phyloP scores from a whole-genome alignment of 2,797 vertebrate species.

The Centropyge bicolor region DNA sequence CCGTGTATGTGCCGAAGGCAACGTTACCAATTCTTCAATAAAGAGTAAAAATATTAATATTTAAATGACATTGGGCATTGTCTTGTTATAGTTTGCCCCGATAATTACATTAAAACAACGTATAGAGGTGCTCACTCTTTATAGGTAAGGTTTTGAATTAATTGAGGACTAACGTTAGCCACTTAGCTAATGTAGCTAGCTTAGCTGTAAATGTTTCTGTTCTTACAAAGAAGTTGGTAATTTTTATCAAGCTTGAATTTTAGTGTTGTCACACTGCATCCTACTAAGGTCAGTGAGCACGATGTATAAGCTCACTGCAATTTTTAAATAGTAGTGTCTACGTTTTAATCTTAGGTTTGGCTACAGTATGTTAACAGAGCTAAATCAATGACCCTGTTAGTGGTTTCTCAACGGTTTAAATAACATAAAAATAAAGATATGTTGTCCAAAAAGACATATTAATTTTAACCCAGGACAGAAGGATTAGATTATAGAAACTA shows the following conservation, averaged over 20 bases:
- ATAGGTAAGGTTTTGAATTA: neutral
- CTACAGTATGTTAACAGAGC: too few relatives aligned
- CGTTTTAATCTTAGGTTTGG: neutral
- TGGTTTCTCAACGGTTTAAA: neutral
- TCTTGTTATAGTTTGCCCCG: rapidly evolving
- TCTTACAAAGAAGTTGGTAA: neutral
- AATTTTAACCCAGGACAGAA: neutral
- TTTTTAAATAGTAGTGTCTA: rapidly evolving
- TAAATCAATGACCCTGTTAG: neutral
- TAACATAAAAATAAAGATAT: neutral
- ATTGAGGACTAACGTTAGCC: neutral
- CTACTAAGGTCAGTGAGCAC: rapidly evolving
- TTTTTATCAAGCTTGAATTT: rapidly evolving
- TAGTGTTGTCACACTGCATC: rapidly evolving
- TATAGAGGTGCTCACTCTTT: rapidly evolving
- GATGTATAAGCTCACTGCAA: rapidly evolving
- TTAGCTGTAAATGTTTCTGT: neutral
- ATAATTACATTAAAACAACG: neutral
- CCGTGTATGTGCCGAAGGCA: neutral
- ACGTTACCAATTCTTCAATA: neutral
- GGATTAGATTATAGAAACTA: neutral
- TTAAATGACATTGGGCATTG: rapidly evolving
- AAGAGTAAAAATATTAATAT: neutral
- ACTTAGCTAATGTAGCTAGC: conserved; percentile 41
- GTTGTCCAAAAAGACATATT: neutral